Conservation (phyloP, 2,888 invertebrate species). For the Himalopsyche japonica region DNA sequence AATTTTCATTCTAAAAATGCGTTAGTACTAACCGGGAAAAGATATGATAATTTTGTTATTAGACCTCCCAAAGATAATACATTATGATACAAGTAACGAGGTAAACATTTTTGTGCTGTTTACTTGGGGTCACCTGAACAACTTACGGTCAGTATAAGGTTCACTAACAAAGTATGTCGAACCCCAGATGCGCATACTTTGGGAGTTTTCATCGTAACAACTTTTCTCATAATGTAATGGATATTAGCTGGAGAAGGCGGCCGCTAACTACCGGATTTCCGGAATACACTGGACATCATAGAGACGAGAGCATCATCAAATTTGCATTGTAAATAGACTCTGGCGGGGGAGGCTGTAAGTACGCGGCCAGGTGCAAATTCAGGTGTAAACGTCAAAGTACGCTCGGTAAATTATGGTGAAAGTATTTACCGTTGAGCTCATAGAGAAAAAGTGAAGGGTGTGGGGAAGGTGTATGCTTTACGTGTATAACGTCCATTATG, state of each 20-base stretch:
- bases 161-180: not conserved
- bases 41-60: not conserved
- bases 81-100: not conserved
- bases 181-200: not conserved
- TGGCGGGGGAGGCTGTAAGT: not conserved
- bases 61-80: not conserved
- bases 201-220: slow-evolving; percentile 1
- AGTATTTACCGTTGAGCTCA: not conserved
- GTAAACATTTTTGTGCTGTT: not conserved
- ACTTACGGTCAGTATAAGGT: not conserved
- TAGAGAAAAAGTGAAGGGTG: not conserved
- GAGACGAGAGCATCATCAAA: slow-evolving; percentile 5
- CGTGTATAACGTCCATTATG: no score
- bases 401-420: not conserved
- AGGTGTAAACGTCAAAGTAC: not conserved
- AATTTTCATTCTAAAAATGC: not conserved
- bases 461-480: no score
- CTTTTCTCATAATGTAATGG: slow-evolving; percentile 10
- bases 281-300: slow-evolving; percentile 5
- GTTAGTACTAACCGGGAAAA: not conserved
- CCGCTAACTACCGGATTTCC: not conserved
- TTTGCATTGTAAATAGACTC: slow-evolving; percentile 18
- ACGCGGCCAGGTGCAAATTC: not conserved
- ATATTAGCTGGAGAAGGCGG: not conserved
- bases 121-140: not conserved